Evolutionary conservation across 2,113 vertebrate species (phyloP).

Genomic region (Myiozetetes cayanensis): DNA sequence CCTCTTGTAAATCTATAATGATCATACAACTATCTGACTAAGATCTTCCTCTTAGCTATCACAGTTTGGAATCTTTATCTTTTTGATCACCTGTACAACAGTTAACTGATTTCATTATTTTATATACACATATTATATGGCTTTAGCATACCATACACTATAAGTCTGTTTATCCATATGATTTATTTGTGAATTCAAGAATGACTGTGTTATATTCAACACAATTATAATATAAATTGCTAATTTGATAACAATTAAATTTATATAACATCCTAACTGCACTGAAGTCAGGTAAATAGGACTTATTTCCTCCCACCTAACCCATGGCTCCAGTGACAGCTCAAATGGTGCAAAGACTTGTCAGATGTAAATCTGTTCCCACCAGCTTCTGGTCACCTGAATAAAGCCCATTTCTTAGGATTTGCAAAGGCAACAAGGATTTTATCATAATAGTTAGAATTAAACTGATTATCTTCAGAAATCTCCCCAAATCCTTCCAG

Average conservation of each 20-base stretch:
- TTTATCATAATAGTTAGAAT: neutral
- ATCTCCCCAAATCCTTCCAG: neutral
- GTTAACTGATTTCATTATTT: neutral
- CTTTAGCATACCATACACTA: neutral
- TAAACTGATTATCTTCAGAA: slow-evolving; percentile 15
- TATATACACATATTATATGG: neutral
- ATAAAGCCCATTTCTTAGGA: neutral
- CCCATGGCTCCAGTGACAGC: neutral
- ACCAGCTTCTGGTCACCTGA: neutral
- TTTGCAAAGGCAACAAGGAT: slow-evolving; percentile 1
- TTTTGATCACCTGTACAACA: neutral
- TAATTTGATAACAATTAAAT: neutral
- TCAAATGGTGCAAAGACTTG: neutral
- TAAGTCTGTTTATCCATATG: neutral
- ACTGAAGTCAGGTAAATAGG: neutral
- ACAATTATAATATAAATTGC: neutral
- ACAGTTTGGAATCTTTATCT: neutral
- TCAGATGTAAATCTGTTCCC: neutral
- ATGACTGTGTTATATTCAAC: neutral
- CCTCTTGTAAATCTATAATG: neutral
- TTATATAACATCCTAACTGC: neutral
- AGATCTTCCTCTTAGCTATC: neutral
- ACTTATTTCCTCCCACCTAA: neutral
- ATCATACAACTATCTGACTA: neutral
- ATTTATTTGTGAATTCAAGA: neutral